Evolutionary conservation across 2,797 vertebrate species (phyloP), one percentile per base, ranked within the genome.

Genomic region (Botia kubotai): DNA sequence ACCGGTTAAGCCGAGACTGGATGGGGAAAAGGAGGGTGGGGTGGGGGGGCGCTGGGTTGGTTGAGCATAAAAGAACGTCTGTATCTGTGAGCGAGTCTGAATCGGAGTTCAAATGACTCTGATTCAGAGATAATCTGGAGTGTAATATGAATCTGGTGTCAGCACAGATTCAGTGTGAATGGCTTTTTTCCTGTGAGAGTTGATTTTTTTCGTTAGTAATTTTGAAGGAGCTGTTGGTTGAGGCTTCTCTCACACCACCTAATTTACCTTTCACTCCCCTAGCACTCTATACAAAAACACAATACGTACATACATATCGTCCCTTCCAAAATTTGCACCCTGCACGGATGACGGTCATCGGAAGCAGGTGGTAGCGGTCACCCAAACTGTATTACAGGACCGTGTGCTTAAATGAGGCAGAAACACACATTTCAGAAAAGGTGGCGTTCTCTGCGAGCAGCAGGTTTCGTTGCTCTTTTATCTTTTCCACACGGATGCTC

Each of bases 1-100:
- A 36, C 67, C 12, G 43, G 16, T 67, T 63, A 86, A 86, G 46
- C 75, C 69, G 62, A 82, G 84, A 78, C 72, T 29, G 39, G 71
- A 77, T 72, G 65, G 82, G 43, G 62, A 60, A 43, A 43, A 8
- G 39, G 39, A 8, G 36, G 39, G 6, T 8, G 39, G 39, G 39
- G 39, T 6, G n/a, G 50, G 76, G 67, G 72, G 36, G 53, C 4
- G 13, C 13, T 62, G 39, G 43, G 43, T 46, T 46, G 55, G 80
- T 80, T n/a, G 16, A 57, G 48, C 46, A 79, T 66, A 79, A 79
- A 72, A 66, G 77, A 12, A 66, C 58, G 46, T 66, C 58, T 79
- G 77, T 79, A 14, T 79, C 48, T 5, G 8, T 52, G 19, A 79
- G 69, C 23, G 29, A 79, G 60, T 65, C 26, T 78, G 60, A 29